Base-by-base conservation (phyloP, 37 sponge, comb jelly and placozoan species). In the Oopsacas minuta region DNA sequence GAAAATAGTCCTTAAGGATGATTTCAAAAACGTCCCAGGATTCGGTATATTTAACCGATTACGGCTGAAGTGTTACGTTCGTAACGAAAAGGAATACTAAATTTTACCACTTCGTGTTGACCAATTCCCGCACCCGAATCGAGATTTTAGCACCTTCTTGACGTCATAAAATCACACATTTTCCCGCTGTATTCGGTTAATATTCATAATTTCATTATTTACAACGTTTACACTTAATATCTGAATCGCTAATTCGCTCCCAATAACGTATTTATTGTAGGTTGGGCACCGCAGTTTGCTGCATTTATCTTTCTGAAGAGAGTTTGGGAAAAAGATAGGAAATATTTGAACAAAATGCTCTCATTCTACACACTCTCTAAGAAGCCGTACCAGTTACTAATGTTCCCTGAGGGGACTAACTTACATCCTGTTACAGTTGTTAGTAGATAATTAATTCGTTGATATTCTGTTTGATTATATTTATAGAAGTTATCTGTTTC, bases 381-480 rank as follows among this genome's bases (percentile, higher is more conserved):
- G 28, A 82, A 51, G 1, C 92, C 92, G 0, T 23, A 83, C 15
- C 92, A 94, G 49, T 83, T 94, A 25, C 88, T 94, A 35, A 81
- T 92, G 39, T 94, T 94, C 52, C 94, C 94, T 37, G 94, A 90
- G 37, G 94, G 94, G 0, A 84, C 85, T 36, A 91, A 94, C 69
- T 81, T 92, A 36, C 90, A 87, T 0, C 37, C 37, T 0, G 83
- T 61, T 23, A 61, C 75, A 32, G 75, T 25, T 10, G 75, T 61
- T 32, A 61, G 75, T 25, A 61, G 5, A 10, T n/a, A n/a, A n/a
- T n/a, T n/a, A n/a, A n/a, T n/a, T n/a, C n/a, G n/a, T n/a, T n/a
- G n/a, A n/a, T n/a, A n/a, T n/a, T n/a, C n/a, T n/a, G n/a, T n/a
- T n/a, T n/a, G n/a, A n/a, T n/a, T n/a, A n/a, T n/a, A n/a, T n/a